Conservation (phyloP, 2,113 vertebrate genomes). For the Perca flavescens region DNA sequence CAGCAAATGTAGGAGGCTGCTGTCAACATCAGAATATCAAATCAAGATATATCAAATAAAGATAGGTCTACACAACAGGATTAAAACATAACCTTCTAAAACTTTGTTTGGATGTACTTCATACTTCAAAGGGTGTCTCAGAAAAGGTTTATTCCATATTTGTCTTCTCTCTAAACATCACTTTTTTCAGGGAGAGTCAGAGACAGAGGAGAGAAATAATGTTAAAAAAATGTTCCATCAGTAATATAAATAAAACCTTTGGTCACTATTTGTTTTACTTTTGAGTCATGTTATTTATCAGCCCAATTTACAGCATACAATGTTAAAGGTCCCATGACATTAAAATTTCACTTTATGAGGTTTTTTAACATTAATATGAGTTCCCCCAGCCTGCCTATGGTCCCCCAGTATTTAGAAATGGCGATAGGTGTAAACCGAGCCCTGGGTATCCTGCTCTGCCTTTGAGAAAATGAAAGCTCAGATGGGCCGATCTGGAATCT, state of each 20-base stretch:
- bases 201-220: neutral
- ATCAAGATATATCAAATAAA: constrained; percentile 28
- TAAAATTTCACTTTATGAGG: no score
- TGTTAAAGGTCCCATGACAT: neutral
- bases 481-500: no score
- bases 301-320: neutral
- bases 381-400: no score
- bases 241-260: neutral
- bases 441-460: no score
- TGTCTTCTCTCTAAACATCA: neutral
- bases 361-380: no score
- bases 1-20: constrained; percentile 11
- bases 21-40: constrained; percentile 33
- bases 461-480: no score
- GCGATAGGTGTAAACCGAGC: no score
- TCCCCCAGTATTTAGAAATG: no score
- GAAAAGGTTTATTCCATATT: constrained; percentile 1
- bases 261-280: neutral
- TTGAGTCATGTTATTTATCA: neutral
- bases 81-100: constrained; percentile 25
- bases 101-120: neutral
- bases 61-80: neutral
- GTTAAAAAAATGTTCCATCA: neutral
- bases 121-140: neutral
- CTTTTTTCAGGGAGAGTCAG: neutral